Evolutionary conservation across 2,888 invertebrate species (phyloP), one percentile per base, ranked within the genome.

Genomic region (Drosophila peninsularis): DNA sequence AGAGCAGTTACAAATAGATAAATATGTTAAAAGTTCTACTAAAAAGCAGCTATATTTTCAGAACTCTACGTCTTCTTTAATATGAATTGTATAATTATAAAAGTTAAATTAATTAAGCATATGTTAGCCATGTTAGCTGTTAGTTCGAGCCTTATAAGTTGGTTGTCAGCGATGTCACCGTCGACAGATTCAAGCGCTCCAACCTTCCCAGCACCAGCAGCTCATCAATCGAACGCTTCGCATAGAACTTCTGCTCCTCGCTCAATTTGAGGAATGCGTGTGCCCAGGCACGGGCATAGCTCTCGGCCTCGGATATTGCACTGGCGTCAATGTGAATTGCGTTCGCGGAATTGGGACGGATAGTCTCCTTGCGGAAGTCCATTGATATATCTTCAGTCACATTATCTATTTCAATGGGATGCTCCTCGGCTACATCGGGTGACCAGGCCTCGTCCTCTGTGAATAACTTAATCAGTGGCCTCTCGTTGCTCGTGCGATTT

Each of bases 211-310:
- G 34, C 2, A 85, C 86, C 0, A 85, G 62, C 0, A 85, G 83
- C 50, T 85, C 84, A 44, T 85, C 84, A 34, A 85, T 85, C 1
- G 88, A 83, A 6, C 84, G 86, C 24, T 85, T 85, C 9, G 88
- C 88, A 34, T 78, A 85, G 14, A 85, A 83, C 34, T 88, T 88
- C 21, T 85, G 85, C 32, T 86, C 81, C 0, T 88, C 85, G 68
- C 47, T 86, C 13, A 85, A 32, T 32, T 81, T 86, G 10, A 88
- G 74, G n/a, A 86, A 85, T 21, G 88, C 73, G 34, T 85, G 88
- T 0, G 88, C 78, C 88, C 85, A 85, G 41, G 85, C 62, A 6
- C 69, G 61, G 34, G 88, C 80, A 47, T 83, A 85, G 39, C 78
- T 80, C 17, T 88, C 85, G 1, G 85, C 85, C 27, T 85, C 85